Evolutionary conservation across 2,113 vertebrate genomes (phyloP).

Genomic region (Psephotus haematonotus): DNA sequence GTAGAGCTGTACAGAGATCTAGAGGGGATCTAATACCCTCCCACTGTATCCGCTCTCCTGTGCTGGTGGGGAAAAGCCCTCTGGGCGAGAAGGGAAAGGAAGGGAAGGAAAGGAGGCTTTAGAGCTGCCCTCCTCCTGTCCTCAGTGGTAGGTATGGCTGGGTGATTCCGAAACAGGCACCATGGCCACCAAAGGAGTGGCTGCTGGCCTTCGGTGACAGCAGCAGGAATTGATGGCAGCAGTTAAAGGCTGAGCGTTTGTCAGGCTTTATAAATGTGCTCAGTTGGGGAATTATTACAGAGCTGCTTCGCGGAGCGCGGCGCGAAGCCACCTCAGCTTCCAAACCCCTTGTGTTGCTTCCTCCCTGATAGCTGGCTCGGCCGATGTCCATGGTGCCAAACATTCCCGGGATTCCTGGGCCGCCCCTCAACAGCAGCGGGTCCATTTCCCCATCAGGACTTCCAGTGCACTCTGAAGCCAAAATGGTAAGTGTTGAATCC

Average conservation of each 20-base stretch:
- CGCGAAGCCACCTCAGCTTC: not conserved
- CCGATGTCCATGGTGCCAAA: conserved; percentile 93
- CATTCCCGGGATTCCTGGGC: conserved; percentile 97
- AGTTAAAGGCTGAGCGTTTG: not conserved
- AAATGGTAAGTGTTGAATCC: conserved; percentile 84
- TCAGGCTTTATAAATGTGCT: not conserved
- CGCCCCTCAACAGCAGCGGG: conserved; percentile 87
- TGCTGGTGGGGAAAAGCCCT: not conserved
- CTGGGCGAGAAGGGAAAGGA: not conserved
- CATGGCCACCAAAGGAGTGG: not conserved
- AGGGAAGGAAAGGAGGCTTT: not conserved
- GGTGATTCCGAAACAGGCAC: not conserved
- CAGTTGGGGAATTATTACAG: not conserved
- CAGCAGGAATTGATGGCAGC: fast-evolving
- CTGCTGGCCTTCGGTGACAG: not conserved
- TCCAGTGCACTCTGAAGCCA: conserved; percentile 89
- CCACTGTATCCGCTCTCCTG: fast-evolving
- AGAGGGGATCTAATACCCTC: not conserved
- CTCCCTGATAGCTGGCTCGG: conserved; percentile 83
- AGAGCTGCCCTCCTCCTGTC: not conserved
- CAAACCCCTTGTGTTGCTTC: not conserved
- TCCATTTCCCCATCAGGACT: conserved; percentile 91
- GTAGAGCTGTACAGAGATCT: not conserved
- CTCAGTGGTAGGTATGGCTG: not conserved
- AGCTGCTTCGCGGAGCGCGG: not conserved